Evolutionary conservation across 2,888 invertebrate genomes (phyloP).

Genomic region (Cetonia aurata): DNA sequence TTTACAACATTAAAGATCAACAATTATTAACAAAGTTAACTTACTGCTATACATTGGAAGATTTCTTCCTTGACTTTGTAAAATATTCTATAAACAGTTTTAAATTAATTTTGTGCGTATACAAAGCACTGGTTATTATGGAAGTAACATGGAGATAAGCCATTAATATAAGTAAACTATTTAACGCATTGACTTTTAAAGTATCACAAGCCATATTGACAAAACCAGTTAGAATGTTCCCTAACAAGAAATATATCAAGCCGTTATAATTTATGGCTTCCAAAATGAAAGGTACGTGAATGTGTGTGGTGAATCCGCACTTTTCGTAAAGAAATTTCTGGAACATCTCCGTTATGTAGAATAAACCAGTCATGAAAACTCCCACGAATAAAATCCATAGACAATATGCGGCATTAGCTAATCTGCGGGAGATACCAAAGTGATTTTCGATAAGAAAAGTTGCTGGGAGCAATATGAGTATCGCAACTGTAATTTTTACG

Average conservation of each 20-base stretch:
- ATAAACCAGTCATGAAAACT: slow-evolving; percentile 69
- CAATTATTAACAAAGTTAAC: not conserved
- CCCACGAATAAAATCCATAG: slow-evolving; percentile 80
- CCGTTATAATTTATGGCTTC: slow-evolving; percentile 85
- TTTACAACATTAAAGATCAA: too few relatives aligned
- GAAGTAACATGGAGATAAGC: slow-evolving; percentile 71
- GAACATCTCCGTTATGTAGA: slow-evolving; percentile 71
- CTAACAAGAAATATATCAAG: slow-evolving; percentile 83
- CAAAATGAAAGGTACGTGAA: slow-evolving; percentile 71
- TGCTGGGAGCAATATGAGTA: slow-evolving; percentile 63
- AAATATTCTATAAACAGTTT: slow-evolving; percentile 58
- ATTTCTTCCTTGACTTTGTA: slow-evolving; percentile 15
- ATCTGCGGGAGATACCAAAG: slow-evolving; percentile 79
- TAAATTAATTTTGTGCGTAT: slow-evolving; percentile 67
- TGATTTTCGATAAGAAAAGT: slow-evolving; percentile 68
- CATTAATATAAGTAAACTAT: slow-evolving; percentile 70
- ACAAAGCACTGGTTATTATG: slow-evolving; percentile 63
- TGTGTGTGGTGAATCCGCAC: slow-evolving; percentile 47
- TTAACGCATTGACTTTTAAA: slow-evolving; percentile 64
- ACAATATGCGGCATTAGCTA: slow-evolving; percentile 87
- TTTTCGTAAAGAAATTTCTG: slow-evolving; percentile 57
- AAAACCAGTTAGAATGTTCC: slow-evolving; percentile 87
- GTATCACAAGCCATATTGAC: slow-evolving; percentile 82
- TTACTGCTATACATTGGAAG: slow-evolving; percentile 17
- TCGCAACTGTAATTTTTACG: slow-evolving; percentile 43